Evolutionary conservation across 2,888 invertebrate species (phyloP), one percentile per base, ranked within the genome.

Genomic region (Pycnomerus fuliginosus): DNA sequence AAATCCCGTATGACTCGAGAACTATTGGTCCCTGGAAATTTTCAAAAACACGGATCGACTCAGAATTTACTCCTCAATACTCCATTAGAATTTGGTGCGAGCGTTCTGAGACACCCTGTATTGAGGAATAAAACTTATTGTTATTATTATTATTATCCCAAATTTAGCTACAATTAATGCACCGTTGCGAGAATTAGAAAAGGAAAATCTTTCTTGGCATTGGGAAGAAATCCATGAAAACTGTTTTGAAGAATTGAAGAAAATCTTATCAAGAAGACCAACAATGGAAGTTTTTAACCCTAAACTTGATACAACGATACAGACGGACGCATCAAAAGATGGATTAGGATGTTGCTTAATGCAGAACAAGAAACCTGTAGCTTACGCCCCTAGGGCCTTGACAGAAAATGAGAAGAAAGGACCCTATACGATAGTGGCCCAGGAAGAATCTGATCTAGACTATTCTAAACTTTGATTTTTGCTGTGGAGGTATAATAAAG

Each of bases 61-160:
- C n/a, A n/a, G n/a, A n/a, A n/a, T n/a, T n/a, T n/a, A n/a, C n/a
- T n/a, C n/a, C n/a, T n/a, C n/a, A n/a, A n/a, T n/a, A n/a, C n/a
- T n/a, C n/a, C n/a, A n/a, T n/a, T n/a, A n/a, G n/a, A n/a, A n/a
- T n/a, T n/a, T n/a, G n/a, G n/a, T n/a, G n/a, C n/a, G n/a, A n/a
- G n/a, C n/a, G n/a, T n/a, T n/a, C n/a, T n/a, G n/a, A n/a, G n/a
- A n/a, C n/a, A n/a, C n/a, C n/a, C n/a, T n/a, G n/a, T n/a, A n/a
- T n/a, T n/a, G n/a, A n/a, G n/a, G n/a, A n/a, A n/a, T n/a, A n/a
- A 1, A 53, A 57, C 25, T 57, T 42, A 47, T 24, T 52, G 24
- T 33, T 31, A 22, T 32, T 33, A 20, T 57, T 44, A n/a, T n/a
- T n/a, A n/a, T n/a, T 29, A 47, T 56, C 11, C 45, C 41, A n/a